These are phyloP conservation scores for Phania funesta DNA, from an alignment of 2,888 invertebrate genomes.

Conservation along the genomic window DNA sequence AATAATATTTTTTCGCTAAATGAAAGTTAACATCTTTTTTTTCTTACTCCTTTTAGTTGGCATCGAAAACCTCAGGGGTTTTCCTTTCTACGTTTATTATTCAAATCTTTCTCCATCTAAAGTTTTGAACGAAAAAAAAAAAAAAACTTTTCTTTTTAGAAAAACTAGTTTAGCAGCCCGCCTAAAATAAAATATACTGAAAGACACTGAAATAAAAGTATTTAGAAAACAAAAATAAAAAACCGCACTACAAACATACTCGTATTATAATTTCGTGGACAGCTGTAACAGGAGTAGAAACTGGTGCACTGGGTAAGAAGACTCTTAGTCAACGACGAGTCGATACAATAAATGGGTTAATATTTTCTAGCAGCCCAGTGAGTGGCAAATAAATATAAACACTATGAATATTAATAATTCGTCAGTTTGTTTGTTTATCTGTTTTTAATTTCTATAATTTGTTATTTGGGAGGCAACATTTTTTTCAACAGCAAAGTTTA, in stretches of 20 bases:
- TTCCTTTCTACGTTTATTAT: slow-evolving; percentile 63
- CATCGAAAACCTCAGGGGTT: slow-evolving; percentile 57
- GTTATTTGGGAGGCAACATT: slow-evolving; percentile 26
- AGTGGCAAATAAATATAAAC: background rate
- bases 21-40: slow-evolving; percentile 29
- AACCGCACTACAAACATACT: background rate
- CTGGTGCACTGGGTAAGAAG: slow-evolving; percentile 20
- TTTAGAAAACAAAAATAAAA: background rate
- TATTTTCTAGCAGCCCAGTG: slow-evolving; percentile 14
- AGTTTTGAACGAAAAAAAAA: slow-evolving; percentile 8
- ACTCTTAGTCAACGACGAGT: background rate
- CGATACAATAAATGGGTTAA: slow-evolving; percentile 66
- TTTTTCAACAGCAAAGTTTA: background rate
- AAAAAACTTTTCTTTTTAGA: slow-evolving; percentile 71
- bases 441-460: slow-evolving; percentile 21
- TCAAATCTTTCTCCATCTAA: slow-evolving; percentile 58
- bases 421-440: background rate
- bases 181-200: background rate
- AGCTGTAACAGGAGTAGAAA: slow-evolving; percentile 12
- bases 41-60: slow-evolving; percentile 1
- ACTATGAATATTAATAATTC: background rate
- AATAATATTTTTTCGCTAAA: background rate
- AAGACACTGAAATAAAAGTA: slow-evolving; percentile 9
- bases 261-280: slow-evolving; percentile 1
- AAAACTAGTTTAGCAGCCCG: slow-evolving; percentile 68